Base-by-base conservation (phyloP, 92 coral and sea anemone genomes). In the Montipora capitata region DNA sequence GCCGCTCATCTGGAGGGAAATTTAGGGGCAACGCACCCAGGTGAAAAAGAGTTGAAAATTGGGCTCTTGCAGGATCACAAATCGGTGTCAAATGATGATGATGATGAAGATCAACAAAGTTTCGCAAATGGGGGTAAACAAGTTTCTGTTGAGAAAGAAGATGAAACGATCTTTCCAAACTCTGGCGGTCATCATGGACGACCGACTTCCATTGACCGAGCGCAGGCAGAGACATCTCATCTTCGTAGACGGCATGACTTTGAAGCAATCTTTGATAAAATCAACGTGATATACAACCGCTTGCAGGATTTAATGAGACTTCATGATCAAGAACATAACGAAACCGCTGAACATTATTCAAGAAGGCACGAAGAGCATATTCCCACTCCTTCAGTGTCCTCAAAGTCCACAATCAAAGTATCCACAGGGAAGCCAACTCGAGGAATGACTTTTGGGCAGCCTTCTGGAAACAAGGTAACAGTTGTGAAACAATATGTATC, bases 211-310 rank as follows among this genome's bases (percentile, higher is more conserved):
- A 4, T 59, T 10, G 12, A 14, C 39, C 82, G n/a, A 10, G n/a
- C 45, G 40, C 65, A 67, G 18, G 8, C 18, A 42, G 20, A 18
- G n/a, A 27, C 35, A 27, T 27, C 35, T 2, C 35, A 9, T 20
- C 51, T 40, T 7, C 91, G 78, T 42, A 41, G 54, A 48, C 85
- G 62, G 48, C 54, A 64, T 14, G 84, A 76, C 64, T 62, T 93
- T 3, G 91, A 93, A 49, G 81, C 86, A 13, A 78, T 93, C 27
- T 93, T 85, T 39, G 91, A 85, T 38, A 89, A 86, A 89, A 91
- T 93, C 43, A 89, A 85, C 48, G 38, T 42, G 39, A 64, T 84
- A 43, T 84, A 74, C 75, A 73, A 62, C 11, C 80, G 75, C 40
- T 35, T 84, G n/a, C 74, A 84, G 56, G 56, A 74, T 38, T 45